Conservation (phyloP, 2,113 vertebrate genomes). For the Heptranchias perlo region DNA sequence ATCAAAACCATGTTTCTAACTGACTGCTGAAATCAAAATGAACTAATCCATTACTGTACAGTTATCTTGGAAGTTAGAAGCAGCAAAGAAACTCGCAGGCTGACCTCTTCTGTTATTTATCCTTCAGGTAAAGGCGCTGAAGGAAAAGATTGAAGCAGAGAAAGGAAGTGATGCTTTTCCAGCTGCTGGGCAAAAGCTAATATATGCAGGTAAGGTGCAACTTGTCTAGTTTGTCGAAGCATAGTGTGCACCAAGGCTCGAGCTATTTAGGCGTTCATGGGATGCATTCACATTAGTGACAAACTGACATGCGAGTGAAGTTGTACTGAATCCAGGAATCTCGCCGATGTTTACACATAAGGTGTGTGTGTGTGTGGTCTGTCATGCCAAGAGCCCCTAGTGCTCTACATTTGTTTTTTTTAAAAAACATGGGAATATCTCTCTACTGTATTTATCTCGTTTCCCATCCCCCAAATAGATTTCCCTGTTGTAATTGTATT, state of each 20-base stretch:
- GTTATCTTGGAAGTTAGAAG: background rate
- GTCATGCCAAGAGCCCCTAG: background rate
- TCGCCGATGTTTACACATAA: background rate
- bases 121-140: conserved; percentile 58
- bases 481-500: too few relatives aligned
- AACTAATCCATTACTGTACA: background rate
- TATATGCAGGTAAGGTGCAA: conserved; percentile 60
- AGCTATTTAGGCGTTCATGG: background rate
- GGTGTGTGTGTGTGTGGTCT: too few relatives aligned
- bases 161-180: conserved; percentile 62
- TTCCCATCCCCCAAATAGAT: background rate
- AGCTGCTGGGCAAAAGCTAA: conserved; percentile 60
- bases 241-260: background rate
- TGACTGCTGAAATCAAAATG: background rate
- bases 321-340: background rate
- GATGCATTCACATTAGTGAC: background rate
- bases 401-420: too few relatives aligned
- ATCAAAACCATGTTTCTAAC: background rate
- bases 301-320: background rate
- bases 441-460: background rate
- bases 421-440: background rate
- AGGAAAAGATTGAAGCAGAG: conserved; percentile 60
- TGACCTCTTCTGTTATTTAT: background rate
- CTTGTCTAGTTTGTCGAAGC: background rate
- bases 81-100: background rate